Conservation (phyloP, 2,113 vertebrate species). For the Colinus virginianus region DNA sequence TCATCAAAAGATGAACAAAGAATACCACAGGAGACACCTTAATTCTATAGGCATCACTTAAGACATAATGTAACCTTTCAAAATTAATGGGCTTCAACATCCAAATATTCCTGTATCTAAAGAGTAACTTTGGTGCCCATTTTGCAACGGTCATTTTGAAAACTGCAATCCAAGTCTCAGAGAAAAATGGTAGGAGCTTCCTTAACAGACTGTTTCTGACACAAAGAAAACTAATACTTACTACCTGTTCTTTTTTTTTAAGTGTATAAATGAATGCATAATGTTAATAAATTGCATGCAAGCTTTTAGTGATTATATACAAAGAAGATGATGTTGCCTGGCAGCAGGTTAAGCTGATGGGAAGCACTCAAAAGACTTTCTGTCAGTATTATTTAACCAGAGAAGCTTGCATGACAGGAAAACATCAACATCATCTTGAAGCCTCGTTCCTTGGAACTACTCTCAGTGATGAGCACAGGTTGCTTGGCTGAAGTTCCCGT, state of each 20-base stretch:
- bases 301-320: neutral
- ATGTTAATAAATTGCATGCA: neutral
- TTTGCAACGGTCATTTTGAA: neutral
- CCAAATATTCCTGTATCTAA: neutral
- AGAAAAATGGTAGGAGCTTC: neutral
- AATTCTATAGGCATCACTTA: neutral
- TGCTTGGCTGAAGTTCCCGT: neutral
- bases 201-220: neutral
- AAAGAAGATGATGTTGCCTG: neutral
- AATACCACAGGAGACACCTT: neutral
- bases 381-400: conserved; percentile 20
- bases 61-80: neutral
- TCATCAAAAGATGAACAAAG: neutral
- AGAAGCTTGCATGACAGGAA: conserved; percentile 6
- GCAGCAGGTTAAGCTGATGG: neutral
- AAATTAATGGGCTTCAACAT: neutral
- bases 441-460: conserved; percentile 7
- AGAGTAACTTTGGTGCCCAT: neutral
- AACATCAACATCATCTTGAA: conserved; percentile 10
- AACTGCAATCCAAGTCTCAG: neutral
- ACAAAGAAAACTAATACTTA: neutral
- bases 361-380: neutral
- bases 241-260: neutral
- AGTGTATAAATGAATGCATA: neutral
- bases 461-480: neutral